phyloP scores from a whole-genome alignment of 2,113 vertebrate genomes.

The Oreochromis tanganicae region DNA sequence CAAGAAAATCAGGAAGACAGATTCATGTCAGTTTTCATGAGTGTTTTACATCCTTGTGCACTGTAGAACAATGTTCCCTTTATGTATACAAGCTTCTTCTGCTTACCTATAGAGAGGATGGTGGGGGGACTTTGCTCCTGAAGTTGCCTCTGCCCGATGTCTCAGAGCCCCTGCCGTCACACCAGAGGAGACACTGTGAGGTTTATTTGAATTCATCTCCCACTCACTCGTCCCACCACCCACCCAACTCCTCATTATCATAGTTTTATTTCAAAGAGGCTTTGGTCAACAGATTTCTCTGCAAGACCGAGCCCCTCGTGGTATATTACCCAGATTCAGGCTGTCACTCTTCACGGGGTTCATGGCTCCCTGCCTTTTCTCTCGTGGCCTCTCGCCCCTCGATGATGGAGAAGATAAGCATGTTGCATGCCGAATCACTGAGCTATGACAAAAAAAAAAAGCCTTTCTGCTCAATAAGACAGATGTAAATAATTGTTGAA shows the following conservation, averaged over 20 bases:
- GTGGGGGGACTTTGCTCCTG: background rate
- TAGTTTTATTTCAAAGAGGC: slow-evolving; percentile 1
- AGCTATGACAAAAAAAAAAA: slow-evolving; percentile 18
- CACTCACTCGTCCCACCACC: background rate
- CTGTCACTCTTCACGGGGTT: slow-evolving; percentile 41
- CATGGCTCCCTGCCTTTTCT: slow-evolving; percentile 37
- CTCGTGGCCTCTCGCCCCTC: slow-evolving; percentile 24
- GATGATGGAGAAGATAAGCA: slow-evolving; percentile 61
- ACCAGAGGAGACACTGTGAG: background rate
- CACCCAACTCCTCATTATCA: slow-evolving; percentile 2
- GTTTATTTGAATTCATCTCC: slow-evolving; percentile 39
- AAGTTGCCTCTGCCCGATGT: background rate
- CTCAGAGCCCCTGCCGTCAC: background rate
- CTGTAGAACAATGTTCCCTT: slow-evolving; percentile 43
- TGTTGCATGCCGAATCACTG: slow-evolving; percentile 41
- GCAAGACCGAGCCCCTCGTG: background rate
- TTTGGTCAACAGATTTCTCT: slow-evolving; percentile 20
- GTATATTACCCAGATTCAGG: slow-evolving; percentile 4
- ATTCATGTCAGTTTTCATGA: slow-evolving; percentile 52
- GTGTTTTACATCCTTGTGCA: slow-evolving; percentile 25
- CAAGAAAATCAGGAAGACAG: slow-evolving; percentile 43
- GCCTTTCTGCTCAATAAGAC: slow-evolving; percentile 58
- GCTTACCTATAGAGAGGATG: background rate
- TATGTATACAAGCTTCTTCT: slow-evolving; percentile 4
- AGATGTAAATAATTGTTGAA: slow-evolving; percentile 69